A percentile compares a stretch with the other conserved stretches of the same genome.
Evolutionary conservation across 2,797 vertebrate species (phyloP).

Genomic region (Liparis tanakae): DNA sequence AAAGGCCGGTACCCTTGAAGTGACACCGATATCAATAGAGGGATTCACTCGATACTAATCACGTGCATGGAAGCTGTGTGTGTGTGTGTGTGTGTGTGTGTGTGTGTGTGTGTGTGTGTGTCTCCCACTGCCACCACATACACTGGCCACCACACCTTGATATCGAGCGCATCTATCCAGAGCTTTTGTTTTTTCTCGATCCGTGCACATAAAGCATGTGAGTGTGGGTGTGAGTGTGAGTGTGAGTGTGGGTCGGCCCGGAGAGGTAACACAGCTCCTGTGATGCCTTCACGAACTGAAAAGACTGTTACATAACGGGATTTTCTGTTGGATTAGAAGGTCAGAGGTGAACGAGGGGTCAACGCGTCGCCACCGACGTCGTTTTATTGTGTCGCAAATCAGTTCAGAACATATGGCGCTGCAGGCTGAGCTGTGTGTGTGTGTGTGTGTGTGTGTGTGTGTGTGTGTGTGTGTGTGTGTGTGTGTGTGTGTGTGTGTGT

Average conservation of each 20-base stretch:
- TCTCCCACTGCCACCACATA: too few relatives aligned
- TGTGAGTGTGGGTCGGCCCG: constrained; percentile 7
- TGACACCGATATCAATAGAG: too few relatives aligned
- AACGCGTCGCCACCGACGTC: constrained; percentile 18
- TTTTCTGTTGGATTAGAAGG: constrained; percentile 54
- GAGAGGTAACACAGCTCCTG: constrained; percentile 12
- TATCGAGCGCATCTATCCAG: too few relatives aligned
- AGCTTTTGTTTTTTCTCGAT: too few relatives aligned
- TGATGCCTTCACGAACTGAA: constrained; percentile 35
- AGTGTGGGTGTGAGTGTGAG: constrained; percentile 3
- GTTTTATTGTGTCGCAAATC: constrained; percentile 31
- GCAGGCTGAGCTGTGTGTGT: constrained; percentile 6
- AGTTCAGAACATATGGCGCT: constrained; percentile 6
- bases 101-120: too few relatives aligned
- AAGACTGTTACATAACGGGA: constrained; percentile 59
- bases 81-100: too few relatives aligned
- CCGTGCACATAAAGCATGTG: neutral
- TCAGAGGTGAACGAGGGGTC: constrained; percentile 47
- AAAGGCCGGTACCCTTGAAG: too few relatives aligned
- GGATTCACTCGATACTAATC: too few relatives aligned
- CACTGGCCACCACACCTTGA: too few relatives aligned
- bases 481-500: constrained; percentile 5
- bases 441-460: constrained; percentile 4
- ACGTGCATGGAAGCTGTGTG: too few relatives aligned
- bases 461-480: constrained; percentile 5